Evolutionary conservation across 2,797 vertebrate genomes (phyloP).

Genomic region (Chelidonichthys spinosus): DNA sequence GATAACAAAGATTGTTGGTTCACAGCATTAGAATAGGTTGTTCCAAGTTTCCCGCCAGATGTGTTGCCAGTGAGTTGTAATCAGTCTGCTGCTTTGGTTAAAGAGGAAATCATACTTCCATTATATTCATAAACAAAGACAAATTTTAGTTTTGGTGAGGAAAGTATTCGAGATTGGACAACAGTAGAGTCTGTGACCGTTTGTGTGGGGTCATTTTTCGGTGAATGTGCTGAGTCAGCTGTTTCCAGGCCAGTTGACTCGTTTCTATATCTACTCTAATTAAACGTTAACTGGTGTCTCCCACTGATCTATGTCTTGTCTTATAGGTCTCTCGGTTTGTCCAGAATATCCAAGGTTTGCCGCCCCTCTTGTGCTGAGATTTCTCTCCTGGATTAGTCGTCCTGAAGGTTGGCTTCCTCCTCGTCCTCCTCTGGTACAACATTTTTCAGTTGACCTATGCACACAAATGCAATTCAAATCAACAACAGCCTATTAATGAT

Average conservation of each 20-base stretch:
- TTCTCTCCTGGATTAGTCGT: conserved; percentile 29
- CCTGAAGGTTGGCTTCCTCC: conserved; percentile 43
- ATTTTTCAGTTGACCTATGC: conserved; percentile 63
- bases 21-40: not conserved
- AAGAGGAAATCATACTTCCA: not conserved
- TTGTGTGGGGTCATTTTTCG: too few relatives aligned
- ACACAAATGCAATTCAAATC: not conserved
- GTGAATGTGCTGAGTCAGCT: not conserved
- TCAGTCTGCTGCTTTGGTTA: not conserved
- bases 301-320: not conserved
- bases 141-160: not conserved
- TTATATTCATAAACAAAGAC: not conserved
- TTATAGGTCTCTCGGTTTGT: not conserved
- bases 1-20: not conserved
- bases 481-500: not conserved
- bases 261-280: not conserved
- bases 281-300: not conserved
- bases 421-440: conserved; percentile 70
- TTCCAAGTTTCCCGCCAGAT: conserved; percentile 2
- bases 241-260: not conserved
- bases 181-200: not conserved
- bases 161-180: not conserved
- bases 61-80: not conserved
- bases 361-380: not conserved
- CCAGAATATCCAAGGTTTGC: not conserved